phyloP scores from a whole-genome alignment of 2,888 invertebrate species.

The Dicyrtoma fusca region DNA sequence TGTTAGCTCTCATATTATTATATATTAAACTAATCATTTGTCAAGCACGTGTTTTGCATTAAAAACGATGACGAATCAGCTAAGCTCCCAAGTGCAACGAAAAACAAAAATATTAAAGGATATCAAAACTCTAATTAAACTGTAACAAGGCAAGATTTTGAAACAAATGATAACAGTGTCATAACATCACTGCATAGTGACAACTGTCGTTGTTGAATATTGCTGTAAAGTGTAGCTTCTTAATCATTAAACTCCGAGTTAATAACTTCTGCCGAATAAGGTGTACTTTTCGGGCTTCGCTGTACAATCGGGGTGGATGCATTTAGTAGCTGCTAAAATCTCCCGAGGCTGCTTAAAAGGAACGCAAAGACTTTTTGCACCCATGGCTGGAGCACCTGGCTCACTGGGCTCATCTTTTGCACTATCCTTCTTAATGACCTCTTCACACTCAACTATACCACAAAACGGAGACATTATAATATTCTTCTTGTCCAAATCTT shows the following conservation, averaged over 20 bases:
- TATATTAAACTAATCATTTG: no score
- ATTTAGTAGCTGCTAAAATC: constrained; percentile 69
- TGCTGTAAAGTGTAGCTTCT: no score
- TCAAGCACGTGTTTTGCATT: no score
- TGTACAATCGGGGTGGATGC: constrained; percentile 84
- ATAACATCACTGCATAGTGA: no score
- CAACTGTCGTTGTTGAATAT: no score
- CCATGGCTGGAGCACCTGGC: constrained; percentile 91
- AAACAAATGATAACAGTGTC: no score
- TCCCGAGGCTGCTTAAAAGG: constrained; percentile 84
- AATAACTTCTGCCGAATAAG: constrained; percentile 96
- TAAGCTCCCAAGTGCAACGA: no score
- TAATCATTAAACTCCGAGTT: constrained; percentile 50
- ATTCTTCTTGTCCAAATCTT: constrained; percentile 81
- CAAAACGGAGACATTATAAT: constrained; percentile 96
- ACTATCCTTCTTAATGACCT: constrained; percentile 93
- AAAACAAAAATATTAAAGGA: no score
- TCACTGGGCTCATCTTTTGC: constrained; percentile 75
- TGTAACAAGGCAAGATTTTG: no score
- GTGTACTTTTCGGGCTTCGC: constrained; percentile 81
- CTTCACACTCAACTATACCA: constrained; percentile 86
- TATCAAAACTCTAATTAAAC: no score
- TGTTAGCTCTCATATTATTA: no score
- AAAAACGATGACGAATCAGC: no score
- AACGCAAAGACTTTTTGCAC: constrained; percentile 97